A percentile compares a stretch with the other conserved stretches of the same genome.
Evolutionary conservation across 2,113 vertebrate genomes (phyloP).

Genomic region (Hipposideros armiger): DNA sequence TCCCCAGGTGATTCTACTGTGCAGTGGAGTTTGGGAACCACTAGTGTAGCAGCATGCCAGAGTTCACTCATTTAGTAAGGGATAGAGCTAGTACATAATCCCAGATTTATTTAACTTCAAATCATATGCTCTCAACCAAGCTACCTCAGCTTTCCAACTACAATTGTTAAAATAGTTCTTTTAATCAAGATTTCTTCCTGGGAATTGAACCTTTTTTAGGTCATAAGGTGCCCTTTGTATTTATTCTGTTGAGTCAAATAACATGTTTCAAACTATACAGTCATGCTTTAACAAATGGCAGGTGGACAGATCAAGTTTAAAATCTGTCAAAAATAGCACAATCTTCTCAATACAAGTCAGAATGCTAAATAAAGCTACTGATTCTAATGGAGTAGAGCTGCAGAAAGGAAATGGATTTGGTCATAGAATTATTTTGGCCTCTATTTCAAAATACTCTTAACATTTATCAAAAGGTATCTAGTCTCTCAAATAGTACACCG

Average conservation of each 20-base stretch:
- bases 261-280: neutral
- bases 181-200: constrained; percentile 42
- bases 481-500: neutral
- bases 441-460: constrained; percentile 49
- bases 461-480: neutral
- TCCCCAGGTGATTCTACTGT: neutral
- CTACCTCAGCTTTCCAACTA: constrained; percentile 25
- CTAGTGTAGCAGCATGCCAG: neutral
- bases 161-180: constrained; percentile 28
- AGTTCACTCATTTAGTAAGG: neutral
- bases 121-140: constrained; percentile 1
- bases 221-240: neutral
- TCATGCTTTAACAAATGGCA: constrained; percentile 29
- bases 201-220: constrained; percentile 26
- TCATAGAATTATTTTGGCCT: constrained; percentile 17
- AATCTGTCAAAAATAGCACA: constrained; percentile 60
- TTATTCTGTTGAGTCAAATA: constrained; percentile 4
- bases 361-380: constrained; percentile 22
- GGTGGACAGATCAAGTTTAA: neutral
- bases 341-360: neutral
- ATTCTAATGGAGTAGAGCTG: neutral
- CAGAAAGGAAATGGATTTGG: constrained; percentile 17
- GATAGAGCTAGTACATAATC: neutral
- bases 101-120: neutral
- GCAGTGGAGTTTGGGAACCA: neutral